Evolutionary conservation across 2,797 vertebrate genomes (phyloP).

Genomic region (Macropus fuliginosus): DNA sequence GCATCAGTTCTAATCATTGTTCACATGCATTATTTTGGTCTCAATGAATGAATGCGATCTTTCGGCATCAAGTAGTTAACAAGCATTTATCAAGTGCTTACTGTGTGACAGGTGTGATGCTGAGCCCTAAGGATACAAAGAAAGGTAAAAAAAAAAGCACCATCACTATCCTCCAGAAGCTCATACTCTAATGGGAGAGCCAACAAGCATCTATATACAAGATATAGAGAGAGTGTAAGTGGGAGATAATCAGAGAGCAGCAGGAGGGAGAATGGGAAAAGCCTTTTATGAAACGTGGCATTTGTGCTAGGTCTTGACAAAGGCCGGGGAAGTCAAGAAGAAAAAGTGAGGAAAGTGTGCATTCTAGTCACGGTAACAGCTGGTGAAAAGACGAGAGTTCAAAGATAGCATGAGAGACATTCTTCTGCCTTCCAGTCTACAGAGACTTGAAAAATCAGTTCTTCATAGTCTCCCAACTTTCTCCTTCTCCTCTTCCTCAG

Average conservation of each 20-base stretch:
- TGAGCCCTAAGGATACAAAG: background rate
- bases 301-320: background rate
- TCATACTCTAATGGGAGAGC: background rate
- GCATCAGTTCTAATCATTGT: background rate
- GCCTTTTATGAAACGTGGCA: background rate
- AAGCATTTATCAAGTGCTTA: background rate
- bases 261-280: background rate
- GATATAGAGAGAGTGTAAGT: background rate
- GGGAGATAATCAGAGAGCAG: background rate
- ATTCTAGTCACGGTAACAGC: background rate
- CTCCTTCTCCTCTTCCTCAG: background rate
- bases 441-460: background rate
- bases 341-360: background rate
- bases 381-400: background rate
- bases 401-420: background rate
- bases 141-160: background rate
- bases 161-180: background rate
- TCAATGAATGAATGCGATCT: background rate
- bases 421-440: background rate
- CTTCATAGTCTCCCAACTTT: background rate
- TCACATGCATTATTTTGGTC: background rate
- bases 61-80: background rate
- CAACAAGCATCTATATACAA: background rate
- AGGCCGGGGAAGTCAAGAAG: background rate
- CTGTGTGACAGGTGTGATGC: background rate